These are phyloP conservation scores for Fabriciana adippe DNA, from an alignment of 2,888 invertebrate species.

Conservation along the genomic window DNA sequence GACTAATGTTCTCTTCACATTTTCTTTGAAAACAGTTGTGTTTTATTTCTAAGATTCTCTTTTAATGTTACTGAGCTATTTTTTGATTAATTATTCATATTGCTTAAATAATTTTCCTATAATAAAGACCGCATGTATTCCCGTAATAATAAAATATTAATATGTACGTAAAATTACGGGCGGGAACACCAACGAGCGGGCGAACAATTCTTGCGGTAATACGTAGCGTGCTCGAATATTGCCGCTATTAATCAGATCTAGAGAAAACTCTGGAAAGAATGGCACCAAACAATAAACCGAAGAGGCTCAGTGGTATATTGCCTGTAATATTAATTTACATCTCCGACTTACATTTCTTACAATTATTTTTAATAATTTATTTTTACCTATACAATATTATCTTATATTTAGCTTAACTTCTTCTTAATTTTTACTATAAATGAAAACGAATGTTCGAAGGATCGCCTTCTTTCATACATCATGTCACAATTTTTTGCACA, in stretches of 20 bases:
- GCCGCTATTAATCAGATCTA: constrained; percentile 73
- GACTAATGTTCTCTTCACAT: constrained; percentile 4
- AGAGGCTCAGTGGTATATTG: background rate
- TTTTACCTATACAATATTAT: too few relatives aligned
- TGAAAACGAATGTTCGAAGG: too few relatives aligned
- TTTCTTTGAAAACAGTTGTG: background rate
- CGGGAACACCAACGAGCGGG: constrained; percentile 45
- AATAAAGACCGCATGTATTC: constrained; percentile 20
- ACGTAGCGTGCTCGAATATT: constrained; percentile 65
- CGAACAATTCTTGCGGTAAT: constrained; percentile 62
- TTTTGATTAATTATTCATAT: background rate
- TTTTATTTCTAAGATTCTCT: constrained; percentile 9
- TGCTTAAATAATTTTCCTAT: constrained; percentile 1
- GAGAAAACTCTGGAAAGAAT: constrained; percentile 57
- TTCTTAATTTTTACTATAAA: too few relatives aligned
- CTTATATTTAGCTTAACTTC: too few relatives aligned
- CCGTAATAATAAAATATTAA: constrained; percentile 49
- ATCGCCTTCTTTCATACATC: too few relatives aligned
- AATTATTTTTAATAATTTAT: background rate
- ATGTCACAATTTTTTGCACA: too few relatives aligned
- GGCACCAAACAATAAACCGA: constrained; percentile 43
- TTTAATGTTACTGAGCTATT: background rate
- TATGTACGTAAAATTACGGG: constrained; percentile 47
- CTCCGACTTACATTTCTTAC: background rate
- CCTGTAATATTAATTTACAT: constrained; percentile 2